These are phyloP conservation scores for Gephyroberyx darwinii DNA, from an alignment of 2,797 vertebrate species.

Conservation along the genomic window DNA sequence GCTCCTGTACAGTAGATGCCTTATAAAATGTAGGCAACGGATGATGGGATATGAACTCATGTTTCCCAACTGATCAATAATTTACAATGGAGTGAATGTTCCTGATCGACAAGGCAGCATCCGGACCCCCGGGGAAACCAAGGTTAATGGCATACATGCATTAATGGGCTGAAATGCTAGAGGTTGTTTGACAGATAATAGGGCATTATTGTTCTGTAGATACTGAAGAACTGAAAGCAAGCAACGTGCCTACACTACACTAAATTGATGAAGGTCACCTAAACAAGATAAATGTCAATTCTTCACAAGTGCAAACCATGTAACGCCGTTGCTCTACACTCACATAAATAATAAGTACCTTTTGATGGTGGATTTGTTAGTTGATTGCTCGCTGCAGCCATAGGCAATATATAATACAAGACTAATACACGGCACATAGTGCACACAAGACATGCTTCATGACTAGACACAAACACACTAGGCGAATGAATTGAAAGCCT, in stretches of 20 bases:
- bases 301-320: constrained; percentile 4
- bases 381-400: constrained; percentile 10
- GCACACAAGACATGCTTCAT: not conserved
- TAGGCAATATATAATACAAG: constrained; percentile 47
- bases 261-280: constrained; percentile 5
- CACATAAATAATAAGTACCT: too few species aligned
- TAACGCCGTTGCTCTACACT: not conserved
- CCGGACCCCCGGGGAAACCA: constrained; percentile 56
- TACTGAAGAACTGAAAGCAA: constrained; percentile 26
- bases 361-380: constrained; percentile 26
- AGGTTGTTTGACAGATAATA: constrained; percentile 78
- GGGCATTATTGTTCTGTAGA: constrained; percentile 51
- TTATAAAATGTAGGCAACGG: constrained; percentile 20
- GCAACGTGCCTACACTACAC: not conserved
- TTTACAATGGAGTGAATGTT: constrained; percentile 62
- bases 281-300: not conserved
- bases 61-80: constrained; percentile 66
- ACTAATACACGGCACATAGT: constrained; percentile 7
- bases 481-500: too few species aligned
- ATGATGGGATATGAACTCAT: constrained; percentile 52
- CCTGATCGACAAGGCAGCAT: constrained; percentile 44
- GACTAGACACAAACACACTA: not conserved
- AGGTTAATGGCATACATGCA: constrained; percentile 80
- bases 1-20: constrained; percentile 9
- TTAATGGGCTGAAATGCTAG: constrained; percentile 73